Conservation (phyloP, 2,888 invertebrate genomes). For the Holacanthella duospinosa region DNA sequence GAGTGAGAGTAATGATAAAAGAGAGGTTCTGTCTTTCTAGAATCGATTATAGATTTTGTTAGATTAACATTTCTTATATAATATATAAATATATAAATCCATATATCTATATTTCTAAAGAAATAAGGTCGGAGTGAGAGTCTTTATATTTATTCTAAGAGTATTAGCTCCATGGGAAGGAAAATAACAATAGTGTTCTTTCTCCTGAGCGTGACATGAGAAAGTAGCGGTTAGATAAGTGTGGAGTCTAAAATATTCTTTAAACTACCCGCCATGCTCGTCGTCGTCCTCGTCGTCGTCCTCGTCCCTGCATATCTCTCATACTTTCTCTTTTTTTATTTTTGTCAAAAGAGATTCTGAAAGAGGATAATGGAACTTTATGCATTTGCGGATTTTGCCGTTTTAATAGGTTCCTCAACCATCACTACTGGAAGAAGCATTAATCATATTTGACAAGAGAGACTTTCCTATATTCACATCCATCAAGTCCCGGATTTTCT, state of each 20-base stretch:
- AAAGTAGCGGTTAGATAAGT: too few relatives aligned
- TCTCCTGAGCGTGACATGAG: too few relatives aligned
- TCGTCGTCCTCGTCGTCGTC: too few relatives aligned
- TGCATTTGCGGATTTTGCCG: slow-evolving; percentile 27
- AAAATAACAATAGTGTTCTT: too few relatives aligned
- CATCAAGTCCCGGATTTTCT: slow-evolving; percentile 26
- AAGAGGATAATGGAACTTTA: slow-evolving; percentile 14
- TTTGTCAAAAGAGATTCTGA: neutral
- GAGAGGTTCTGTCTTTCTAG: neutral
- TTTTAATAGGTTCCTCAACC: slow-evolving; percentile 19
- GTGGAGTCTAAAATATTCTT: too few relatives aligned
- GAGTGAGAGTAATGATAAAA: neutral
- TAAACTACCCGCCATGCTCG: too few relatives aligned
- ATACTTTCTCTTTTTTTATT: neutral
- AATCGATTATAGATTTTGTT: neutral
- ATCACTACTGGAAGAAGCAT: slow-evolving; percentile 31
- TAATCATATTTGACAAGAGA: slow-evolving; percentile 39
- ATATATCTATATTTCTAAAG: too few relatives aligned
- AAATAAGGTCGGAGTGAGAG: too few relatives aligned
- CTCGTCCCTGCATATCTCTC: neutral
- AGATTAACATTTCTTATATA: too few relatives aligned
- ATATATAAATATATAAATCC: too few relatives aligned
- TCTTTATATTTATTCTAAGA: too few relatives aligned
- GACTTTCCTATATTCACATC: slow-evolving; percentile 37
- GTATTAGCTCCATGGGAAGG: too few relatives aligned